Evolutionary conservation across 1,140 invertebrate species (phyloP).

Genomic region (Drosophila sucinea): DNA sequence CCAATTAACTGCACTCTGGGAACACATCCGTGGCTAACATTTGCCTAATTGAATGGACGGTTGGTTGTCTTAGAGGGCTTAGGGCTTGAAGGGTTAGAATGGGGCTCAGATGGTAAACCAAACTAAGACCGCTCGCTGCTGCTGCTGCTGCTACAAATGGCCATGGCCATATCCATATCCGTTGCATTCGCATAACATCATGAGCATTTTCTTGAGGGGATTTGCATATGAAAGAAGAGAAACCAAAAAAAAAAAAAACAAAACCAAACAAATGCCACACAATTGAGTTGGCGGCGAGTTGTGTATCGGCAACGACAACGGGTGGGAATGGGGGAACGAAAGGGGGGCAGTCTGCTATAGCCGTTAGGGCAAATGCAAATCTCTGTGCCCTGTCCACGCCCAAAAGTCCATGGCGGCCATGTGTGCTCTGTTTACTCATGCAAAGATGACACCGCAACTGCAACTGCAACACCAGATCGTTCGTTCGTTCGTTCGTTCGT

Average conservation of each 20-base stretch:
- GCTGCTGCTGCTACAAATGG: constrained; percentile 27
- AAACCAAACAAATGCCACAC: constrained; percentile 5
- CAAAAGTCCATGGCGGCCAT: constrained; percentile 13
- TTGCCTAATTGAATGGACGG: constrained; percentile 42
- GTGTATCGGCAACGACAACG: too few species aligned
- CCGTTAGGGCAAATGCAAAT: constrained; percentile 46
- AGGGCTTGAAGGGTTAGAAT: neutral
- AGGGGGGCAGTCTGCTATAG: neutral
- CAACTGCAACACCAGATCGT: constrained; percentile 28
- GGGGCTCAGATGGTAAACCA: neutral
- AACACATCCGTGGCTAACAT: constrained; percentile 5
- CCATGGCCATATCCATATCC: constrained; percentile 40
- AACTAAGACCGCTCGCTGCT: neutral
- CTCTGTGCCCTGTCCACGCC: constrained; percentile 18
- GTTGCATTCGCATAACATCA: constrained; percentile 45
- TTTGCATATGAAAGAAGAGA: constrained; percentile 43
- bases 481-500: too few species aligned
- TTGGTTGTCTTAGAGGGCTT: too few species aligned
- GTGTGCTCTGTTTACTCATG: constrained; percentile 64
- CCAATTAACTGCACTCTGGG: neutral
- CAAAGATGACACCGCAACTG: constrained; percentile 66
- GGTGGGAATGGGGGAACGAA: neutral
- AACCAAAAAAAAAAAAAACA: constrained; percentile 26
- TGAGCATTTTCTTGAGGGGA: constrained; percentile 17
- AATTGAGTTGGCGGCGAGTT: constrained; percentile 1